Conservation (phyloP, 2,888 invertebrate genomes). For the Hymenopus coronatus region DNA sequence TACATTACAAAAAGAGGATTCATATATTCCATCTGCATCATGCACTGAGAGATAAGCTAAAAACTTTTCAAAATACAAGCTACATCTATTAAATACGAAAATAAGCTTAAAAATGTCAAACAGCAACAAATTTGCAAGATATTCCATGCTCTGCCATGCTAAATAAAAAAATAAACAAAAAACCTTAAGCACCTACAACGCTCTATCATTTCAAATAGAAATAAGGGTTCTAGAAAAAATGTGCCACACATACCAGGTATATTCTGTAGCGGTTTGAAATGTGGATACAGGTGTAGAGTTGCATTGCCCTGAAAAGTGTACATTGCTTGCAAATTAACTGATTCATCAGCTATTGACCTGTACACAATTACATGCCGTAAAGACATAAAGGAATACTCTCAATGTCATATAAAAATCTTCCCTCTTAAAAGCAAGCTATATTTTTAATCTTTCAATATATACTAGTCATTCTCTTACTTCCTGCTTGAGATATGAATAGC, state of each 20-base stretch:
- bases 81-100: background rate
- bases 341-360: background rate
- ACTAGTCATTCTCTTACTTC: background rate
- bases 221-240: background rate
- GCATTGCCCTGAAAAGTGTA: constrained; percentile 51
- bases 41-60: background rate
- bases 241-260: constrained; percentile 46
- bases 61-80: background rate
- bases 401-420: background rate
- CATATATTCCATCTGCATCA: background rate
- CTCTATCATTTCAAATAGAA: background rate
- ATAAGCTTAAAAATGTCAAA: background rate
- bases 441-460: background rate
- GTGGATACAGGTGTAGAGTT: constrained; percentile 55
- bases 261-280: constrained; percentile 52
- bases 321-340: background rate
- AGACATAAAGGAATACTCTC: background rate
- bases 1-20: background rate
- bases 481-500: background rate
- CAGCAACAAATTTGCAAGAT: background rate
- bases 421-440: background rate
- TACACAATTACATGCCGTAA: background rate
- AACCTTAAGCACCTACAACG: background rate
- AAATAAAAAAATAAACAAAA: background rate
- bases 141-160: background rate